phyloP scores from a whole-genome alignment of 2,113 vertebrate species.

The Cavia porcellus region DNA sequence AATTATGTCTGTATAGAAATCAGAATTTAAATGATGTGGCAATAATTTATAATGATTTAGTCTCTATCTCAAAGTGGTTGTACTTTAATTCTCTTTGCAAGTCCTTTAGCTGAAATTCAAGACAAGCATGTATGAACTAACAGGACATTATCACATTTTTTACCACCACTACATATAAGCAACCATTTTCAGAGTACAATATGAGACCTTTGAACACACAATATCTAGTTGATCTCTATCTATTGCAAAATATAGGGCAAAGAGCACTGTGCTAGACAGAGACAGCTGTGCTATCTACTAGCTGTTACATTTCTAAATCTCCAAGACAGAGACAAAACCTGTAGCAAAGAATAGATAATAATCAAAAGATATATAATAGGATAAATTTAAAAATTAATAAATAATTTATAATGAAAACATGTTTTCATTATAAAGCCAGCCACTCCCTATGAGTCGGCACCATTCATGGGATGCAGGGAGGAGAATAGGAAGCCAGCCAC shows the following conservation, averaged over 20 bases:
- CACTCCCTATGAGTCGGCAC: too few relatives aligned
- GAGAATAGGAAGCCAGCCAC: too few relatives aligned
- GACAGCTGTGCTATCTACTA: background rate
- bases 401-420: background rate
- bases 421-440: too few relatives aligned
- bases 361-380: background rate
- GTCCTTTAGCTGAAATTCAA: background rate
- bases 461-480: too few relatives aligned
- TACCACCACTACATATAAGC: background rate
- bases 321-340: background rate
- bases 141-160: background rate
- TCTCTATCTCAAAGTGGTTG: background rate
- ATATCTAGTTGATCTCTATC: background rate
- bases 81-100: background rate
- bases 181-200: background rate
- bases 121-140: background rate
- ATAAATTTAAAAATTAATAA: background rate
- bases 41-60: background rate
- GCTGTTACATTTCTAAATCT: background rate
- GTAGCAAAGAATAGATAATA: background rate
- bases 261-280: background rate
- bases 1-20: background rate
- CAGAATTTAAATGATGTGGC: constrained; percentile 14
- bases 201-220: background rate
- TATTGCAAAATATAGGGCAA: background rate